A percentile compares a stretch with the other conserved stretches of the same genome.
phyloP scores from a whole-genome alignment of 2,113 vertebrate genomes.

The Nothocercus julius region DNA sequence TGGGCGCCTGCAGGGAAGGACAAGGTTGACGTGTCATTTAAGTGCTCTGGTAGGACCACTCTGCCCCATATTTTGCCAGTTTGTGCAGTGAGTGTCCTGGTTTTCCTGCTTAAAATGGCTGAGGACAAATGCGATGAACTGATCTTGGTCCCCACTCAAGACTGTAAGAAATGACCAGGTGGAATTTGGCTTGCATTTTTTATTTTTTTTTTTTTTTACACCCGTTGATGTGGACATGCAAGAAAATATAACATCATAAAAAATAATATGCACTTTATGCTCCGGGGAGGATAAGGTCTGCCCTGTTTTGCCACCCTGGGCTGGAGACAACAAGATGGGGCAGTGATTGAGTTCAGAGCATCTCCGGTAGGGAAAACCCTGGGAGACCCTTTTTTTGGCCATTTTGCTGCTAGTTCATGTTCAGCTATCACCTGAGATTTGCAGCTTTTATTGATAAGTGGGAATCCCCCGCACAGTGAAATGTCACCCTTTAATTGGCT shows the following conservation, averaged over 20 bases:
- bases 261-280: background rate
- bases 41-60: background rate
- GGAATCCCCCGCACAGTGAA: background rate
- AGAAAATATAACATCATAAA: background rate
- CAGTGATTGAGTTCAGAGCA: background rate
- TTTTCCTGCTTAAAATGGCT: background rate
- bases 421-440: background rate
- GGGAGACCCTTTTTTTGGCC: background rate
- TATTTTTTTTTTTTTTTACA: too few species aligned
- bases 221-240: background rate
- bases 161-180: background rate
- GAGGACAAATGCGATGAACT: accelerated
- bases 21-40: background rate
- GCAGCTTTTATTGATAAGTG: background rate
- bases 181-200: background rate
- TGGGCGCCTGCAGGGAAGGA: accelerated
- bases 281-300: background rate
- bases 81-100: accelerated
- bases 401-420: background rate
- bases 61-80: background rate
- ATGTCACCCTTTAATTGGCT: background rate
- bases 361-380: background rate
- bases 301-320: background rate
- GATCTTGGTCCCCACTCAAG: accelerated
- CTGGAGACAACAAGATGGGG: background rate